phyloP scores from a whole-genome alignment of 2,113 vertebrate genomes.

The Nasalis larvatus region DNA sequence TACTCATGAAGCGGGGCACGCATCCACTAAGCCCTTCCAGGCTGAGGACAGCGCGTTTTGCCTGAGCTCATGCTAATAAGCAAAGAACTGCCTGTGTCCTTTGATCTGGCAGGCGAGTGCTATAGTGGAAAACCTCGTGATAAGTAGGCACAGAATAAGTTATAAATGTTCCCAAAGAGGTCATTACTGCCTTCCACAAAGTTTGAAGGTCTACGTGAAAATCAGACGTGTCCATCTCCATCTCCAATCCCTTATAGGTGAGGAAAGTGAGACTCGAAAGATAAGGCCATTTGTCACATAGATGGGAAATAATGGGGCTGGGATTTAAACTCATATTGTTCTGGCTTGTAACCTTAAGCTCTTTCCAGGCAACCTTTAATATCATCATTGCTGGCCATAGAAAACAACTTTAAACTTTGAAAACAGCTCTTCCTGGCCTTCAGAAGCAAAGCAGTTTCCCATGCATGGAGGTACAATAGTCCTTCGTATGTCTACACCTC shows the following conservation, averaged over 20 bases:
- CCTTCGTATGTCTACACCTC: neutral
- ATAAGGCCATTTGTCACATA: neutral
- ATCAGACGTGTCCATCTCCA: neutral
- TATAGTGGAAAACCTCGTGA: neutral
- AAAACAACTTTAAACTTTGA: neutral
- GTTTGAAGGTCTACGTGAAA: neutral
- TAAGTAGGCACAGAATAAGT: neutral
- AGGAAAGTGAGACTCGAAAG: neutral
- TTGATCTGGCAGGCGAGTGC: neutral
- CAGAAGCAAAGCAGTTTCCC: neutral
- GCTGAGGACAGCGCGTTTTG: neutral
- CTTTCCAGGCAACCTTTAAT: neutral
- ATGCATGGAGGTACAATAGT: rapidly evolving
- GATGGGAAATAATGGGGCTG: neutral
- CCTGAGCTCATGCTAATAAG: neutral
- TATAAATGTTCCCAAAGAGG: neutral
- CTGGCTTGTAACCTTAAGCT: neutral
- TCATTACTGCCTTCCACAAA: neutral
- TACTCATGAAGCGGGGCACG: neutral
- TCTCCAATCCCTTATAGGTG: neutral
- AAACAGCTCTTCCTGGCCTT: neutral
- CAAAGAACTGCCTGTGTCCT: neutral
- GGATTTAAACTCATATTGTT: neutral
- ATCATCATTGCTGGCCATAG: neutral
- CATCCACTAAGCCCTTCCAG: neutral